Percentiles rank a stretch among this genome's conserved stretches.
These are phyloP conservation scores for Patiria miniata DNA, from an alignment of 35 echinoderm and acorn worm species.

Conservation along the genomic window DNA sequence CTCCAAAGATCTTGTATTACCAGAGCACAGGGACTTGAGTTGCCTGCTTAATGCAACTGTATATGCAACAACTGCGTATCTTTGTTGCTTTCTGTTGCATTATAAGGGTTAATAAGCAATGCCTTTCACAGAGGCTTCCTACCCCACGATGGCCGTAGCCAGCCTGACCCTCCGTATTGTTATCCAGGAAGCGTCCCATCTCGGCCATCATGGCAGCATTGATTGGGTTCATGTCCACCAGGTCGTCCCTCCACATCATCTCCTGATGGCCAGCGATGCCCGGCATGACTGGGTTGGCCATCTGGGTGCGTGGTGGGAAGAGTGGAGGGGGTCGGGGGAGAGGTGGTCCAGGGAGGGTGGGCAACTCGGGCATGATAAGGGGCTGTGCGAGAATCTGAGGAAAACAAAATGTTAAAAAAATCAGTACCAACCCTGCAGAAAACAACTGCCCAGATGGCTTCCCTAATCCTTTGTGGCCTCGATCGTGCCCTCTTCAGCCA, in stretches of 20 bases:
- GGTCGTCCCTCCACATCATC: constrained; percentile 2
- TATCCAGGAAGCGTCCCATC: constrained; percentile 15
- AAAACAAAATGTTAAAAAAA: too few species aligned
- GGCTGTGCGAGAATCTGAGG: too few species aligned
- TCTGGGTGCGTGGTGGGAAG: background rate
- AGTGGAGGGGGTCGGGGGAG: background rate
- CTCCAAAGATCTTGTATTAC: too few species aligned
- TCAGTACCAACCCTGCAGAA: too few species aligned
- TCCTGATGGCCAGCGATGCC: background rate
- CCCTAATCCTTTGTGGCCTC: too few species aligned
- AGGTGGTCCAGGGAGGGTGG: background rate
- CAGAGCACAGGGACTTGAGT: too few species aligned
- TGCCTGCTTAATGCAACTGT: too few species aligned
- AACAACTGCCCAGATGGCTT: too few species aligned
- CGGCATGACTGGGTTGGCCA: background rate
- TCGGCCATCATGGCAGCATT: constrained; percentile 15
- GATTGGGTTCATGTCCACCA: background rate
- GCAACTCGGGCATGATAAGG: background rate
- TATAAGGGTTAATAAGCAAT: too few species aligned
- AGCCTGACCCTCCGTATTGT: background rate
- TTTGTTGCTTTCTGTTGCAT: too few species aligned
- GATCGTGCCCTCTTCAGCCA: too few species aligned
- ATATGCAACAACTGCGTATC: too few species aligned
- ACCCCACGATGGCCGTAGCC: background rate
- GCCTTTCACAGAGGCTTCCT: background rate